Base-by-base conservation (phyloP, 2,113 vertebrate genomes). In the Phocoena phocoena region DNA sequence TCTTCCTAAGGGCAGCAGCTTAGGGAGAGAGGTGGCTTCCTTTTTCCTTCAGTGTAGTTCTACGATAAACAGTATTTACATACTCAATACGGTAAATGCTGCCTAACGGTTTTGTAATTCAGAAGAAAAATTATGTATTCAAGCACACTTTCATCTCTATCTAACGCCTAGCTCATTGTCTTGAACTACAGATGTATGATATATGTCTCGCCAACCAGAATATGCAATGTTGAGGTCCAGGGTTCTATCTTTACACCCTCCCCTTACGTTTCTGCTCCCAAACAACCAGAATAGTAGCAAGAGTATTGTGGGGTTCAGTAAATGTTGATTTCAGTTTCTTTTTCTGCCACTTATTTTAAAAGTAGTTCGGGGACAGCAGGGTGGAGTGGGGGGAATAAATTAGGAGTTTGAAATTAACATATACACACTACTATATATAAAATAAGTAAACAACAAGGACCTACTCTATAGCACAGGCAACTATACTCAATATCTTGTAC, bases 321-420 rank as follows among this genome's bases (percentile, higher is more conserved):
- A 79, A 89, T n/a, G 33, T 41, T 85, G 23, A 76, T 94, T 92
- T 81, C 60, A 74, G 50, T 88, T 79, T 73, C 53, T 93, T 95
- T 76, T 92, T 84, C 84, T 94, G 53, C 23, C 50, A 83, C 74
- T 86, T 76, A 41, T 55, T 95, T 76, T 28, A 77, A 77, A 77
- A 77, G 47, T n/a, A 33, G 50, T 7, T 21, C 9, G 44, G 47
- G 74, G 74, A 77, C 31, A 77, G 9, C 44, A 44, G 33, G 76
- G 76, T 0, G 0, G 60, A 25, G 8, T 8, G 60, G 60, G 76
- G 50, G 33, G 50, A 25, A 33, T 55, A 55, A 80, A 80, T 55
- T 36, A 80, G 50, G 50, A 80, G 50, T 33, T 15, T 55, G 11
- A 50, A 20, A 80, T 80, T 55, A 55, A 25, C 50, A 55, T 14